phyloP scores from a whole-genome alignment of 2,888 invertebrate species.

The Hypsopygia costalis region DNA sequence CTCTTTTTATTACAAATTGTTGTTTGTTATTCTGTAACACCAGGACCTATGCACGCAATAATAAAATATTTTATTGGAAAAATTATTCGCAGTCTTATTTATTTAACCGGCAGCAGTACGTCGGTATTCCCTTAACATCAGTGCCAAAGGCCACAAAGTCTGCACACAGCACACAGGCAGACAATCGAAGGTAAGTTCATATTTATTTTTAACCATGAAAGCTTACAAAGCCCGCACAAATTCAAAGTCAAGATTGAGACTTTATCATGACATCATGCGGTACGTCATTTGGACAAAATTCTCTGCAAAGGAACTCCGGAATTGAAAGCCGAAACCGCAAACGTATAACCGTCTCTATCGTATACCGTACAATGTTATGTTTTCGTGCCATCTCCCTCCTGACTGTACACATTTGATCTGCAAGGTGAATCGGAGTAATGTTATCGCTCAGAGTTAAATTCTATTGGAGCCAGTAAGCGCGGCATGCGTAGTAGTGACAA shows the following conservation, averaged over 20 bases:
- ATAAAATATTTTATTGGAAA: no score
- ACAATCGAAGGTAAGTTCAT: no score
- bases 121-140: no score
- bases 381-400: constrained; percentile 45
- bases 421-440: constrained; percentile 34
- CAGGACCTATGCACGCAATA: no score
- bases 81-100: no score
- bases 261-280: constrained; percentile 69
- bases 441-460: constrained; percentile 32
- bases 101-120: no score
- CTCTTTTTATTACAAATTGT: no score
- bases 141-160: no score
- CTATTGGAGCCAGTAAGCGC: constrained; percentile 33
- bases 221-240: constrained; percentile 13
- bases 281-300: constrained; percentile 56
- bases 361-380: constrained; percentile 24
- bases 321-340: constrained; percentile 18
- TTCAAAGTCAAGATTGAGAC: constrained; percentile 21
- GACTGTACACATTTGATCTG: constrained; percentile 21
- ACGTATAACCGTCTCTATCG: constrained; percentile 36
- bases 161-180: no score
- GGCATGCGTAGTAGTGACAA: constrained; percentile 31
- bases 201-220: no score
- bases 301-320: constrained; percentile 15
- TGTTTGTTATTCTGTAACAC: no score